Percentiles rank a stretch among this genome's conserved stretches.
phyloP scores from a whole-genome alignment of 2,113 vertebrate genomes.

The Oenanthe oenanthe region DNA sequence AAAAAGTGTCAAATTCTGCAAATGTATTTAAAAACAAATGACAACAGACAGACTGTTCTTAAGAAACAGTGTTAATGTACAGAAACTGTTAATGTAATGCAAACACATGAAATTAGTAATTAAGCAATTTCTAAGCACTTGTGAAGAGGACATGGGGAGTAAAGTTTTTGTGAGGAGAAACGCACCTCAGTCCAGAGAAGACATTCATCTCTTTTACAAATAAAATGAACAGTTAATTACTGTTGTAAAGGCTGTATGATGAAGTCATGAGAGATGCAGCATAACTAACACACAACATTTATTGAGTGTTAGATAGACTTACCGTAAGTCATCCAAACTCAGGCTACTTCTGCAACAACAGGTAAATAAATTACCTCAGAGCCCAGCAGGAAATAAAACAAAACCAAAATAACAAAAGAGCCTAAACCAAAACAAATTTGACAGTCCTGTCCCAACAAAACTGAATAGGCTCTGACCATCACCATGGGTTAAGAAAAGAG shows the following conservation, averaged over 20 bases:
- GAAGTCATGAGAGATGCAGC: slow-evolving; percentile 49
- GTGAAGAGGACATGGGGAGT: not conserved
- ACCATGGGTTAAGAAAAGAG: not conserved
- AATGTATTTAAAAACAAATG: not conserved
- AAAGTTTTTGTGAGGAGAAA: not conserved
- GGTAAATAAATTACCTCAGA: slow-evolving; percentile 81
- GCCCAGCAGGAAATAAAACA: slow-evolving; percentile 50
- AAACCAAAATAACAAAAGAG: not conserved
- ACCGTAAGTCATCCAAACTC: slow-evolving; percentile 91
- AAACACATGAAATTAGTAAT: not conserved
- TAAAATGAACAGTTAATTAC: not conserved
- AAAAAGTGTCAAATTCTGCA: not conserved
- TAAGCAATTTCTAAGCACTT: not conserved
- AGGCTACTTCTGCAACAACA: slow-evolving; percentile 98
- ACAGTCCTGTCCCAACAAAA: slow-evolving; percentile 5
- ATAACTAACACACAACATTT: slow-evolving; percentile 65
- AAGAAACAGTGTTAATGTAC: not conserved
- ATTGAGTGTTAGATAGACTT: slow-evolving; percentile 83
- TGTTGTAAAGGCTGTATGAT: slow-evolving; percentile 67
- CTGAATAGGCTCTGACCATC: not conserved
- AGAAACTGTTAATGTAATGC: not conserved
- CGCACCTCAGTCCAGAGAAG: not conserved
- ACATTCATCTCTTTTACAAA: not conserved
- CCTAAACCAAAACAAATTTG: not conserved
- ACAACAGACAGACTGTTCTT: not conserved